Conservation (phyloP, 2,888 invertebrate species). For the Mesochorus sp. region DNA sequence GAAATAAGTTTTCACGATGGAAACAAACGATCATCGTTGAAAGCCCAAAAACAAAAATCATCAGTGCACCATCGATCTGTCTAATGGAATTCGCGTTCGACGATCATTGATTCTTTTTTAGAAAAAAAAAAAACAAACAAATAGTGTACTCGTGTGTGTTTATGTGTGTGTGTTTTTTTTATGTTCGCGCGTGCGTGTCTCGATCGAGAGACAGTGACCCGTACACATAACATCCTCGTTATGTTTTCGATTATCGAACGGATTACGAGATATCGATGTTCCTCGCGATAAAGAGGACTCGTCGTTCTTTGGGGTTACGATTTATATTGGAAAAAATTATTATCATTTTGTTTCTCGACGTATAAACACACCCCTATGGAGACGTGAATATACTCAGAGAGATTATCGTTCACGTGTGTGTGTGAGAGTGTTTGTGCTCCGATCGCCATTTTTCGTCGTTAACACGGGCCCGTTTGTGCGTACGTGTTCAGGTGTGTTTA, state of each 20-base stretch:
- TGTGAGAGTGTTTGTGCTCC: no score
- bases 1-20: constrained; percentile 9
- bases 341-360: no score
- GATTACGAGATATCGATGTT: background rate
- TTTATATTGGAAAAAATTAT: background rate
- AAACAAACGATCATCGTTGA: constrained; percentile 52
- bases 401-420: no score
- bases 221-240: background rate
- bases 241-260: constrained; percentile 31
- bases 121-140: background rate
- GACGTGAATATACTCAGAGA: no score
- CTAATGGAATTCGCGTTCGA: constrained; percentile 2
- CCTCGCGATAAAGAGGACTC: constrained; percentile 13
- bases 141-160: background rate
- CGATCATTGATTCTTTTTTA: background rate
- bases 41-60: no score
- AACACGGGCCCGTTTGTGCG: no score
- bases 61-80: no score
- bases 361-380: no score
- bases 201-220: background rate
- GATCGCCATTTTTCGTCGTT: no score
- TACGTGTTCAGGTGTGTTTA: no score
- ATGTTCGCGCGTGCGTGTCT: no score
- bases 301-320: background rate
- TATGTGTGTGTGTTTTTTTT: background rate